Percentiles rank a stretch among this genome's conserved stretches.
These are phyloP conservation scores for Paratilapia polleni DNA, from an alignment of 2,113 vertebrate species.

Conservation along the genomic window DNA sequence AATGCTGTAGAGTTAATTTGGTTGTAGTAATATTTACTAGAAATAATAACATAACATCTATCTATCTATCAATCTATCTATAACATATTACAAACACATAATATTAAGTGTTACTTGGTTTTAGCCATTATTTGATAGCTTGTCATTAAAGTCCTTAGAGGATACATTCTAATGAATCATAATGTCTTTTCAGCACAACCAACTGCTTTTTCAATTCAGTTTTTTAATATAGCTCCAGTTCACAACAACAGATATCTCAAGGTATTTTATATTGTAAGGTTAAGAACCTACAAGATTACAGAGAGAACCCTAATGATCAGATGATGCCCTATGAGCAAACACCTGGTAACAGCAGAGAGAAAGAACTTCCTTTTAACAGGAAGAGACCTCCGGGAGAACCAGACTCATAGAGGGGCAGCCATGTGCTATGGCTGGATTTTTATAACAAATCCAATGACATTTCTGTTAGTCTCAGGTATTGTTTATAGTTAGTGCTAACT, in stretches of 20 bases:
- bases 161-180: not conserved
- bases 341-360: not conserved
- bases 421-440: not conserved
- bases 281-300: not conserved
- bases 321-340: not conserved
- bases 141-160: not conserved
- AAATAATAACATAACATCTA: not conserved
- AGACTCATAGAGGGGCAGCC: no score
- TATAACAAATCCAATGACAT: not conserved
- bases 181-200: not conserved
- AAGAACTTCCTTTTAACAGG: not conserved
- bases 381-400: no score
- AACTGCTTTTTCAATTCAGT: no score
- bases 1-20: not conserved
- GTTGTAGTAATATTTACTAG: not conserved
- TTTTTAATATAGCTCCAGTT: not conserved
- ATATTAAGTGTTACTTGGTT: not conserved
- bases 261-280: not conserved
- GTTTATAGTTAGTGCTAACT: not conserved
- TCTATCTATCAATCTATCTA: no score
- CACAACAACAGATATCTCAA: not conserved
- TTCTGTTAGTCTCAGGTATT: not conserved
- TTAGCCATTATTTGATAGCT: no score
- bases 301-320: not conserved
- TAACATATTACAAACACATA: not conserved